Evolutionary conservation across 2,797 vertebrate species (phyloP).

Genomic region (Gymnopithys bicolor): DNA sequence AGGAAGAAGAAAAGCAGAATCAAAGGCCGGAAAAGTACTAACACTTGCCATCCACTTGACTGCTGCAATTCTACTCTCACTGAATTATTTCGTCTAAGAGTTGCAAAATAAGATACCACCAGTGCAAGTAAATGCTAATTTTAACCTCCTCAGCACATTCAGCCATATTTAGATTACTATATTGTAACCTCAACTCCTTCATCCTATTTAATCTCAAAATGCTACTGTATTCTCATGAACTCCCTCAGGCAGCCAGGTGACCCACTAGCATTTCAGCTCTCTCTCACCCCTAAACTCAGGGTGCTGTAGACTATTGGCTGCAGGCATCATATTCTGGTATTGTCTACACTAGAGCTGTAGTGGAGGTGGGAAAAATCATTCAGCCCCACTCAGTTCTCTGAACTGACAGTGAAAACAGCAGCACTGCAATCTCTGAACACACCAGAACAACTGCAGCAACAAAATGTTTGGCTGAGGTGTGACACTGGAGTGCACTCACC

Average conservation of each 20-base stretch:
- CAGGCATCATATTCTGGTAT: not conserved
- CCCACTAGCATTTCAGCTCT: not conserved
- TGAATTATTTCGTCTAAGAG: not conserved
- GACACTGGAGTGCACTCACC: not conserved
- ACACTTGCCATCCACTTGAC: not conserved
- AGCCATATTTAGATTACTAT: not conserved
- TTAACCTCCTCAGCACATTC: not conserved
- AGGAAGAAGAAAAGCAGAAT: not conserved
- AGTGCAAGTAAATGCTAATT: not conserved
- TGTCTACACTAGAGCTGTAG: not conserved
- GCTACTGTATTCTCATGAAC: not conserved
- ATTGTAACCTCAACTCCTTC: not conserved
- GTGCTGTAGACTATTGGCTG: not conserved
- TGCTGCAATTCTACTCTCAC: not conserved
- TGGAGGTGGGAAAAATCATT: not conserved
- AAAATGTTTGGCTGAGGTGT: fast-evolving
- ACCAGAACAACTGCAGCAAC: not conserved
- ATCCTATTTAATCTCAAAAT: not conserved
- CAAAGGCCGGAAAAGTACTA: not conserved
- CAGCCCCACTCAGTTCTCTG: not conserved
- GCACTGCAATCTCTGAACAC: not conserved
- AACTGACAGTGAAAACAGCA: not conserved
- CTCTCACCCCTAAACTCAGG: not conserved
- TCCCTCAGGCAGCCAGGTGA: not conserved
- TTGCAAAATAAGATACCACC: not conserved